Evolutionary conservation across 2,797 vertebrate genomes (phyloP), one percentile per base, ranked within the genome.

Genomic region (Momotus momota): DNA sequence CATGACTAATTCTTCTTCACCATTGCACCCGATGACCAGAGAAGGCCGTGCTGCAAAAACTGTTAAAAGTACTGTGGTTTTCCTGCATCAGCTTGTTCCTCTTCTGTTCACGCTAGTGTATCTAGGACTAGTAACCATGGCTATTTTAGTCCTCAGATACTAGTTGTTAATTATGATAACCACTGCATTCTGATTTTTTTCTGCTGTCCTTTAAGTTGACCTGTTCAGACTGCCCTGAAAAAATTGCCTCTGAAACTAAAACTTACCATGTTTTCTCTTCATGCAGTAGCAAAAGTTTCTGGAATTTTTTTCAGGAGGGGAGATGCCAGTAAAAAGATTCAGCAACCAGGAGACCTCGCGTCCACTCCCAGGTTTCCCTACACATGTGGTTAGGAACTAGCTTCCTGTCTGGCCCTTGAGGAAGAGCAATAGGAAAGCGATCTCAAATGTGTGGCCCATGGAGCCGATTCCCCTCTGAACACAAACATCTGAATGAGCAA

Each of bases 21-120:
- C 25, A 9, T 10, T 12, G 41, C 14, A 74, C 9, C 3, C 0
- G 0, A 7, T 14, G 49, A 90, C n/a, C 38, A 40, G 35, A 67
- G 69, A 40, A 81, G 29, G 29, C 22, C 3, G 0, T 3, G 25
- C 40, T 51, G 51, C 25, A 77, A 66, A 89, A 88, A 38, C 20
- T 77, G 45, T n/a, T 27, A n/a, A 75, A 20, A 90, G 58, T 38
- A 13, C 54, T 74, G 43, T 25, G 9, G 11, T 22, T 70, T 80
- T 41, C 46, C 83, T 79, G 16, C 35, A 79, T 26, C 41, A 61
- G 7, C n/a, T 84, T 81, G 20, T 31, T 87, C 64, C 27, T 82
- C 41, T 96, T 80, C 71, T 73, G 43, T 22, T 91, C 55, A 38
- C 0, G 0, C 60, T 25, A 38, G 6, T 17, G 0, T 43, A 69